phyloP scores from a whole-genome alignment of 2,113 vertebrate genomes.

The Eretmodus cyanostictus region DNA sequence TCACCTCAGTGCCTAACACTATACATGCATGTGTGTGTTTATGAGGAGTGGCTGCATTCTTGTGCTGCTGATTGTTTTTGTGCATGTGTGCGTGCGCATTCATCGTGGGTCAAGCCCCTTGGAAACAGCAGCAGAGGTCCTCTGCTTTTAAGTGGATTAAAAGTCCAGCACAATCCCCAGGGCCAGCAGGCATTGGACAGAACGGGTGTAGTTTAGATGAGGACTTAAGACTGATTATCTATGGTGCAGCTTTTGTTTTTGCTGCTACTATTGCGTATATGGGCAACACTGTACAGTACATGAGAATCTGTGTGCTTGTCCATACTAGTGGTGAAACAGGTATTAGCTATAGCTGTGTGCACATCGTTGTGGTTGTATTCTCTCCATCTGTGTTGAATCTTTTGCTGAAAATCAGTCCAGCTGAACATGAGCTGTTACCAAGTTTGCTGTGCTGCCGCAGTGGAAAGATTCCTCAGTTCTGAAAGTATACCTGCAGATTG shows the following conservation, averaged over 20 bases:
- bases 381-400: constrained; percentile 11
- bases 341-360: background rate
- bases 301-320: background rate
- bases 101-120: constrained; percentile 59
- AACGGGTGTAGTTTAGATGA: constrained; percentile 68
- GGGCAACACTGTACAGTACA: background rate
- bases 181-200: constrained; percentile 62
- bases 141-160: constrained; percentile 75
- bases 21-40: background rate
- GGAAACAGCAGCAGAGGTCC: constrained; percentile 68
- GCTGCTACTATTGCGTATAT: constrained; percentile 30
- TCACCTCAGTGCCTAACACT: background rate
- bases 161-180: constrained; percentile 65
- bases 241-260: constrained; percentile 61
- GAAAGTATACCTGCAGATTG: constrained; percentile 43
- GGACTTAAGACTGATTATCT: constrained; percentile 71
- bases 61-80: constrained; percentile 3
- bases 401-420: background rate
- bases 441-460: constrained; percentile 9
- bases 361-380: background rate
- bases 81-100: constrained; percentile 3
- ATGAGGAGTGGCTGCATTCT: background rate
- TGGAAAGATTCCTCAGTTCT: constrained; percentile 33
- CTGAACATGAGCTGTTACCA: constrained; percentile 23
- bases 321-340: background rate